A percentile compares a stretch with the other conserved stretches of the same genome.
phyloP scores from a whole-genome alignment of 92 coral and sea anemone species.

The Anthopleura xanthogrammica region DNA sequence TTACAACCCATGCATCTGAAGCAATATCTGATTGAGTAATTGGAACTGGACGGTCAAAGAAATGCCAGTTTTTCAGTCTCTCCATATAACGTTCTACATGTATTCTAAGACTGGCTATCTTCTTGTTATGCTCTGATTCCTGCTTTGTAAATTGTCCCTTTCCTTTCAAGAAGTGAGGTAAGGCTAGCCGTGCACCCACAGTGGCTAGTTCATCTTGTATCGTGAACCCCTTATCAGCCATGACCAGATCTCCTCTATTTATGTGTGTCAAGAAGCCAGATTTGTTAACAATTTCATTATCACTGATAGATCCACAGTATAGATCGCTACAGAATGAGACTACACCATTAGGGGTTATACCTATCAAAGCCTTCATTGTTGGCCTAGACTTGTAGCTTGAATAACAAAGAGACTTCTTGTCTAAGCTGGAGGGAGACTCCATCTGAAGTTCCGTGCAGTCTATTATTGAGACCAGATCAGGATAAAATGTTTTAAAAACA shows the following conservation, averaged over 20 bases:
- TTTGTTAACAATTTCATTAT: constrained; percentile 45
- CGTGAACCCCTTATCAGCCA: constrained; percentile 65
- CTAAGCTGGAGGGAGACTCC: constrained; percentile 65
- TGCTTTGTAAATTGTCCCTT: constrained; percentile 52
- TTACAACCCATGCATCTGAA: too few species aligned
- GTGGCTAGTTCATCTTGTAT: constrained; percentile 57
- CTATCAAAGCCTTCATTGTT: constrained; percentile 63
- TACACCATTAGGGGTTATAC: constrained; percentile 62
- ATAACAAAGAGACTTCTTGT: constrained; percentile 50
- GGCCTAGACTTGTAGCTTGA: constrained; percentile 57
- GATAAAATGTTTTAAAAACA: constrained; percentile 44
- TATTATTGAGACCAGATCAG: constrained; percentile 56
- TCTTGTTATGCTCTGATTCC: constrained; percentile 1
- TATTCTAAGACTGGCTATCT: neutral
- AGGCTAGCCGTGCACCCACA: constrained; percentile 49
- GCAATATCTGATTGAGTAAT: too few species aligned
- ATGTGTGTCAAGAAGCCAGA: constrained; percentile 53
- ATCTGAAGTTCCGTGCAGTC: constrained; percentile 65
- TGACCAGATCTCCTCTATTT: constrained; percentile 49
- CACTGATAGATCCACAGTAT: constrained; percentile 56
- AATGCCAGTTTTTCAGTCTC: too few species aligned
- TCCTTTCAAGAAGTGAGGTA: constrained; percentile 46
- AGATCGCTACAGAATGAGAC: constrained; percentile 57
- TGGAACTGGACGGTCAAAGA: too few species aligned
- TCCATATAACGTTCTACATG: neutral